Base-by-base conservation (phyloP, 2,113 vertebrate species). In the Haemorhous mexicanus region DNA sequence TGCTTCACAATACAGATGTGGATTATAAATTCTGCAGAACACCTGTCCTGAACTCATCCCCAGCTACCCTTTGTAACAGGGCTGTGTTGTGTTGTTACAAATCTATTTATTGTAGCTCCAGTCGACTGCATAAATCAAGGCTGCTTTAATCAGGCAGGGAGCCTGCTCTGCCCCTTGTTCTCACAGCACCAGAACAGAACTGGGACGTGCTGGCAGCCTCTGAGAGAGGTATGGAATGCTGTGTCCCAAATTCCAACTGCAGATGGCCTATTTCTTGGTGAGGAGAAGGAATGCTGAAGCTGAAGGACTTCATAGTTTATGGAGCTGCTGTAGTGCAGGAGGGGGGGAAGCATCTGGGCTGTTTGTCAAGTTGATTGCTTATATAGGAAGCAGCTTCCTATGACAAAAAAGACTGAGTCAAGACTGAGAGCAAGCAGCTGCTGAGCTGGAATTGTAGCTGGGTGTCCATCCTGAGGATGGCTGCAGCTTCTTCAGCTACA, bases 391-490 rank as follows among this genome's bases (percentile, higher is more conserved):
- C 53, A 73, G 78, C 50, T 91, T 96, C 59, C 6, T 35, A 46
- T 49, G 63, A 69, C 53, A 56, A 89, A 88, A 90, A 74, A 66
- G 49, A 68, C 53, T 47, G 84, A 95, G 78, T 89, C 26, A 66
- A 91, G 74, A 87, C 22, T 46, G 81, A 95, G 75, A 94, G 62
- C 46, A 35, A 79, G 91, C 91, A 94, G 89, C 91, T 93, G 90
- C 84, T 91, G 63, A 67, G 67, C 95, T 66, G 84, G 87, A 74
- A 85, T 87, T 87, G n/a, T 4, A 70, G 55, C 82, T 85, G 5
- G n/a, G 30, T 79, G 72, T 70, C 90, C 72, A 17, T 90, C 68
- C 15, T 8, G 61, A 80, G 79, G 55, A 63, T 59, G 43, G 28
- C 63, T 80, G 59, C 35, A 80, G 67, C 44, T 85, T 52, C 87